A percentile compares a stretch with the other conserved stretches of the same genome.
Conservation (phyloP, 1,140 invertebrate species). For the Drosophila parabipectinata region DNA sequence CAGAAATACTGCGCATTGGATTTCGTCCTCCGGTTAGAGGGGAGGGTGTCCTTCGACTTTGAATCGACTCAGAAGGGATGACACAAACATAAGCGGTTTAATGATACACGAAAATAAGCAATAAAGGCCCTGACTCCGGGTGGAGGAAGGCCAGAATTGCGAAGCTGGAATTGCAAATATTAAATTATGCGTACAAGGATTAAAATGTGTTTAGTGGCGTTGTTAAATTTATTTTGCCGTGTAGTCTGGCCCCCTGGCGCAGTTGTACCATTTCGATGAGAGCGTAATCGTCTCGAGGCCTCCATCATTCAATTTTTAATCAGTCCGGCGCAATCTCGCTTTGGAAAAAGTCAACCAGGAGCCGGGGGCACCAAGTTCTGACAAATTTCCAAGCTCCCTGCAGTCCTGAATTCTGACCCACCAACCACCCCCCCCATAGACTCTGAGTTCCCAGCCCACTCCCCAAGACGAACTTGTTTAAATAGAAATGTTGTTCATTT, state of each 20-base stretch:
- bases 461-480: slow-evolving; percentile 5
- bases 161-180: background rate
- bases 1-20: slow-evolving; percentile 12
- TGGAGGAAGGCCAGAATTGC: background rate
- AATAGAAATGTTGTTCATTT: slow-evolving; percentile 69
- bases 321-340: slow-evolving; percentile 63
- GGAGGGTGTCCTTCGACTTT: background rate
- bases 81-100: slow-evolving; percentile 13
- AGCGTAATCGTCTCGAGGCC: slow-evolving; percentile 15
- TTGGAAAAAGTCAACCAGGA: slow-evolving; percentile 28
- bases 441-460: background rate
- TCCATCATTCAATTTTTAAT: slow-evolving; percentile 78
- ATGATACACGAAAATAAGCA: slow-evolving; percentile 30
- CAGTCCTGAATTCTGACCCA: background rate
- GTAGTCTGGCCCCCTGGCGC: background rate
- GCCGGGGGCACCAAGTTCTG: slow-evolving; percentile 29
- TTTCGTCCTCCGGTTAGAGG: background rate
- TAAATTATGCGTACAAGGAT: background rate
- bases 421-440: background rate
- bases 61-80: background rate
- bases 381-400: slow-evolving; percentile 38
- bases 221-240: slow-evolving; percentile 3
- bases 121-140: background rate
- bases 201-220: too few species aligned
- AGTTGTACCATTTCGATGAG: slow-evolving; percentile 5